These are phyloP conservation scores for Percina caprodes DNA, from an alignment of 2,113 vertebrate genomes.

Conservation along the genomic window DNA sequence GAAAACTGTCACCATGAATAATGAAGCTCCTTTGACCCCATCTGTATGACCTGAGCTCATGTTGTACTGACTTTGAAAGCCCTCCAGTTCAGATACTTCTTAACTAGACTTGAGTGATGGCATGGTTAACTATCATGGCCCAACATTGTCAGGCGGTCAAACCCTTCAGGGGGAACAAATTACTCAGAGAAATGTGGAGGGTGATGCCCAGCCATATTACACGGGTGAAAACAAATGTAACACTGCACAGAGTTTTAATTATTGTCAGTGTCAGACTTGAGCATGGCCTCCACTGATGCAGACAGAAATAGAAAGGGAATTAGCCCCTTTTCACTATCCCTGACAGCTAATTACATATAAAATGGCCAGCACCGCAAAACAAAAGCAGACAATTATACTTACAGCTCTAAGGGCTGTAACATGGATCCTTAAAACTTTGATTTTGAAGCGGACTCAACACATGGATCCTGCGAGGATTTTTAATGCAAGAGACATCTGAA, in stretches of 20 bases:
- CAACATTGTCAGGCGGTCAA: conserved; percentile 67
- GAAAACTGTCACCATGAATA: conserved; percentile 29
- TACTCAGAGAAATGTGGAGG: conserved; percentile 55
- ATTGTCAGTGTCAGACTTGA: conserved; percentile 78
- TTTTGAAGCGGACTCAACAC: conserved; percentile 42
- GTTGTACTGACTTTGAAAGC: conserved; percentile 45
- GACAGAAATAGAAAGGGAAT: conserved; percentile 73
- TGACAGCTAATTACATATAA: conserved; percentile 83
- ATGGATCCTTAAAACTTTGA: conserved; percentile 47
- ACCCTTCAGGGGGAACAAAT: conserved; percentile 73
- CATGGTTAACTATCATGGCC: conserved; percentile 70
- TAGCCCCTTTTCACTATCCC: conserved; percentile 72
- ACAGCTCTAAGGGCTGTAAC: conserved; percentile 45
- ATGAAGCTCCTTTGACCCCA: conserved; percentile 21
- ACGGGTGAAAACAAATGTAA: conserved; percentile 71
- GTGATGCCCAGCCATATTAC: conserved; percentile 56
- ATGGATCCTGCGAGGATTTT: conserved; percentile 7
- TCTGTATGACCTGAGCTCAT: neutral
- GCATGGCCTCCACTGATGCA: conserved; percentile 60
- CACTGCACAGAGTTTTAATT: conserved; percentile 79
- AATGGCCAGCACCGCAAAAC: conserved; percentile 74
- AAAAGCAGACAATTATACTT: conserved; percentile 73
- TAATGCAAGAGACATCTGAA: conserved; percentile 45
- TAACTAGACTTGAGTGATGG: conserved; percentile 73
- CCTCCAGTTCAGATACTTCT: conserved; percentile 46